Base-by-base conservation (phyloP, 2,113 vertebrate species). In the Cavia aperea region DNA sequence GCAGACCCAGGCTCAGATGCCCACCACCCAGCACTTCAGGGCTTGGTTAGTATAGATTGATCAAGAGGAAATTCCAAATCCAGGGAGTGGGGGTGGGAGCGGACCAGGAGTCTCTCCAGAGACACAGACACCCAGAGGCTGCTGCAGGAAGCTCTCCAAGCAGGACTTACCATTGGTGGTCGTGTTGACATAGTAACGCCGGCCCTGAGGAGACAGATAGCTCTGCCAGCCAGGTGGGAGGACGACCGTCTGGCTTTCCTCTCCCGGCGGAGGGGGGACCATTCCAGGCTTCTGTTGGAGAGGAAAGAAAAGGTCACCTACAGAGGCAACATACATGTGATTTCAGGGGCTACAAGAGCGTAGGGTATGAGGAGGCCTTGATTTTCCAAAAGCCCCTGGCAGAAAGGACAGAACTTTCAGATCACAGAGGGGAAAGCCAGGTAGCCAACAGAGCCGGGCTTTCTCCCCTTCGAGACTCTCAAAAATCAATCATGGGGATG, bases 151-250 rank as follows among this genome's bases (percentile, higher is more conserved):
- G 46, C 29, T 24, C 26, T 46, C 36, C 1, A 4, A 56, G 73
- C 1, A 0, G 43, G 23, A 97, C 98, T 99, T 97, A 99, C 99
- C 99, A 23, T 99, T 99, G 81, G 97, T 99, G 94, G 98, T 95
- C 79, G 98, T 98, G 98, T 99, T 99, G 97, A 99, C 99, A 13
- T 99, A 99, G 97, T 99, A 99, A 82, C 97, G 98, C 68, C 98
- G 98, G 11, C 99, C 99, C 95, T 99, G 99, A 39, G 99, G 98
- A 26, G 99, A 99, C 98, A 99, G 98, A 97, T 99, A 99, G 97
- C 98, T 98, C 85, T 98, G 99, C 99, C 99, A 99, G 81, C 99
- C 98, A 0, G 98, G 98, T 72, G 99, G 99, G 54, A 99, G 98
- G 43, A 98, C 96, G 51, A 97, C 95, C 1, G 95, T 98, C 95